phyloP scores from a whole-genome alignment of 2,797 vertebrate genomes.

The Xiphorhynchus erythropygius region DNA sequence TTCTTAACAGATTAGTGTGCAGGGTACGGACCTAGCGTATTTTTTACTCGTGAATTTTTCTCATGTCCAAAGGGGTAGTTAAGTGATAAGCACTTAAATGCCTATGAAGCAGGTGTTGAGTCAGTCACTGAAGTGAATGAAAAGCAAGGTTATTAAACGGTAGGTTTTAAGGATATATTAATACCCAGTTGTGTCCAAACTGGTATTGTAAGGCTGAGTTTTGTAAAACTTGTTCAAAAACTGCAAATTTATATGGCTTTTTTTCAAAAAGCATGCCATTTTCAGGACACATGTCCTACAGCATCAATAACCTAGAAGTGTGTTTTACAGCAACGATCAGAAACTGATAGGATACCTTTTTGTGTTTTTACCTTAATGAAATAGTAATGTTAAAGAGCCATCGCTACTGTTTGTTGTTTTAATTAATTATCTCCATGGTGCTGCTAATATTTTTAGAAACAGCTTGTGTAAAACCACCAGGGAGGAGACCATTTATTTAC shows the following conservation, averaged over 20 bases:
- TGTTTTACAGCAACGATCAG: neutral
- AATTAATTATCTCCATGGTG: neutral
- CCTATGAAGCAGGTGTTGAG: neutral
- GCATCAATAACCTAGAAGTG: neutral
- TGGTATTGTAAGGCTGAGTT: neutral
- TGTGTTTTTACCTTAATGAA: neutral
- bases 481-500: neutral
- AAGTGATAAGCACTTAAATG: neutral
- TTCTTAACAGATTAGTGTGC: neutral
- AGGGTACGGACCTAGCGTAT: fast-evolving
- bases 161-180: neutral
- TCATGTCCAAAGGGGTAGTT: fast-evolving
- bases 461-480: neutral
- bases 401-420: neutral
- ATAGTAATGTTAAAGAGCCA: neutral
- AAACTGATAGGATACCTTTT: fast-evolving
- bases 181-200: neutral
- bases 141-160: neutral
- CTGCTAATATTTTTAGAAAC: neutral
- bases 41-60: neutral
- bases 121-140: neutral
- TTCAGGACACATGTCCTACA: neutral
- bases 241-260: fast-evolving
- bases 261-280: fast-evolving
- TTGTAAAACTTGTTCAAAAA: neutral